Evolutionary conservation across 2,113 vertebrate species (phyloP), one percentile per base, ranked within the genome.

Genomic region (Fulica atra): DNA sequence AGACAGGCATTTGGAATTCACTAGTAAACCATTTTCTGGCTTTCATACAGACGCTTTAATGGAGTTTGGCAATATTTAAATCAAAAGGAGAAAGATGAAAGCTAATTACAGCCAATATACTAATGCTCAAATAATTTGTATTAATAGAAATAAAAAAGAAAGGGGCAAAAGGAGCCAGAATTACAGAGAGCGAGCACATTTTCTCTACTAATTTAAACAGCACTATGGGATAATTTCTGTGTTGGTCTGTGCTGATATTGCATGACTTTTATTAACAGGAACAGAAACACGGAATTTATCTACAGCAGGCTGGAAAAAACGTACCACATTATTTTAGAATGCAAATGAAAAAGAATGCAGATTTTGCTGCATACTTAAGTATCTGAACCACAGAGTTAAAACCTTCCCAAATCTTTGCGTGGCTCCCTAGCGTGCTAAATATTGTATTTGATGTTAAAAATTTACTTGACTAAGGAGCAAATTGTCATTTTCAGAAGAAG

Each of bases 51-150:
- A 11, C 4, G 2, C 68, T 93, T 93, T 90, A 93, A 95, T 86
- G 76, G 86, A 88, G 72, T 81, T 93, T 94, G 90, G 77, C 95
- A 95, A 81, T 81, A 93, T 84, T 89, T 64, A 95, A 95, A 92
- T 91, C 72, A 92, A 96, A 94, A 69, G 69, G 25, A 65, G 63
- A 88, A 87, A 88, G 57, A 90, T 54, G 80, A 93, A 92, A 94
- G 83, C 83, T 93, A 94, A 93, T 93, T 95, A 96, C 82, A 72
- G 44, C 53, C 82, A 84, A 91, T 81, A 81, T 50, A 91, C n/a
- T 89, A 93, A 91, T 51, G 72, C 18, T 93, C 48, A 88, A 92
- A 88, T 95, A 83, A 96, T 90, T 93, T 83, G 50, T 80, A 93
- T 92, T 94, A 93, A 82, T 76, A 93, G 78, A 74, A 92, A 92